Evolutionary conservation across 2,797 vertebrate genomes (phyloP).

Genomic region (Pangasius djambal): DNA sequence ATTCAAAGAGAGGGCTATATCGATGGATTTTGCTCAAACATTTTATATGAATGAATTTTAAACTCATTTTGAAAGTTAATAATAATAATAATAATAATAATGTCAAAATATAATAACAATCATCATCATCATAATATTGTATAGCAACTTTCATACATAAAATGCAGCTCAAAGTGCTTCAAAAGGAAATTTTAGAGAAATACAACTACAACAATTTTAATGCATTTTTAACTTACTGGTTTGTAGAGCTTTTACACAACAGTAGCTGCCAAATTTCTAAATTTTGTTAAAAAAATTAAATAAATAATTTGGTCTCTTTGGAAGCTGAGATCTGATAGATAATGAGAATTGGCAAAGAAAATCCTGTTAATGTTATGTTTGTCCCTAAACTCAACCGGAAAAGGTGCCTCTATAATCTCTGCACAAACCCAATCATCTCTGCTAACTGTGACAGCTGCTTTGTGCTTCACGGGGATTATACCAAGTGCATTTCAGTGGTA

Average conservation of each 20-base stretch:
- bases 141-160: not conserved
- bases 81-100: not conserved
- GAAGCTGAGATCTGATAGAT: not conserved
- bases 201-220: not conserved
- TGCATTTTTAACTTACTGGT: too few relatives aligned
- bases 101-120: not conserved
- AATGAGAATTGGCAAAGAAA: not conserved
- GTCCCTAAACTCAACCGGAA: not conserved
- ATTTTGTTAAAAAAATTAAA: not conserved
- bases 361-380: not conserved
- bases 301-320: not conserved
- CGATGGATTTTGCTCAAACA: not conserved
- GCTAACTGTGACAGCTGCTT: slow-evolving; percentile 18
- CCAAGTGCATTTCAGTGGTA: slow-evolving; percentile 1
- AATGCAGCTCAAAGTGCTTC: not conserved
- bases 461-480: slow-evolving; percentile 27
- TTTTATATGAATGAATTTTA: not conserved
- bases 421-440: slow-evolving; percentile 7
- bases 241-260: not conserved
- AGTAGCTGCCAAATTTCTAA: not conserved
- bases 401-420: not conserved
- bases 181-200: not conserved
- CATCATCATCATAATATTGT: not conserved
- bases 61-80: not conserved
- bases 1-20: not conserved